Base-by-base conservation (phyloP, 2,888 invertebrate species). In the Ophion costatus region DNA sequence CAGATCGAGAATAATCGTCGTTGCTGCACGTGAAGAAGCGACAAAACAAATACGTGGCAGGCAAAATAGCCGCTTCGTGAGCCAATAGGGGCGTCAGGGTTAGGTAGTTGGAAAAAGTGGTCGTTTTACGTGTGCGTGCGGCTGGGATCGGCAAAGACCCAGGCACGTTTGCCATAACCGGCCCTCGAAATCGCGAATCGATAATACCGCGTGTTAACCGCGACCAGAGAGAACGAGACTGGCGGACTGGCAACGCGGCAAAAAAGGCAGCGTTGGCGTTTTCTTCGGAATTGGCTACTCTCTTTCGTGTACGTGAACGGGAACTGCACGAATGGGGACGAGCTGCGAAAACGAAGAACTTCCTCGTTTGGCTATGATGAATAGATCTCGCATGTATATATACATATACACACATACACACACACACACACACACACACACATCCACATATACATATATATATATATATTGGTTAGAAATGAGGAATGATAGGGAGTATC, bases 141-240 rank as follows among this genome's bases (percentile, higher is more conserved):
- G 29, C 11, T 33, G 29, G 56, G 56, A 64, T 56, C 64, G 57
- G 66, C 42, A 66, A 63, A 67, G 51, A n/a, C 61, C 61, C 24
- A 17, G 33, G 66, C 81, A 75, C 75, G 75, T 75, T 75, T 33
- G 33, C 69, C 69, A 81, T 81, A 70, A 81, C 61, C 33, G 42
- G 42, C 63, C 45, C 45, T 45, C 38, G 7, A 75, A 81, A 81
- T 81, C 75, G 75, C 69, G 81, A 69, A 81, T 81, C 81, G 81
- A 81, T 81, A 75, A 75, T 75, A 81, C 75, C 45, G 63, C 45
- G 67, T 57, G 42, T 73, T 57, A 11, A 80, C 64, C 45, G 24
- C 20, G 70, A 20, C 24, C 24, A 9, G 10, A n/a, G 14, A 45
- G 14, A 17, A 45, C 45, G 45, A 45, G 45, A 45, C 45, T 45